Percentiles rank a stretch among this genome's conserved stretches.
phyloP scores from a whole-genome alignment of 2,113 vertebrate genomes.

The Equus quagga region DNA sequence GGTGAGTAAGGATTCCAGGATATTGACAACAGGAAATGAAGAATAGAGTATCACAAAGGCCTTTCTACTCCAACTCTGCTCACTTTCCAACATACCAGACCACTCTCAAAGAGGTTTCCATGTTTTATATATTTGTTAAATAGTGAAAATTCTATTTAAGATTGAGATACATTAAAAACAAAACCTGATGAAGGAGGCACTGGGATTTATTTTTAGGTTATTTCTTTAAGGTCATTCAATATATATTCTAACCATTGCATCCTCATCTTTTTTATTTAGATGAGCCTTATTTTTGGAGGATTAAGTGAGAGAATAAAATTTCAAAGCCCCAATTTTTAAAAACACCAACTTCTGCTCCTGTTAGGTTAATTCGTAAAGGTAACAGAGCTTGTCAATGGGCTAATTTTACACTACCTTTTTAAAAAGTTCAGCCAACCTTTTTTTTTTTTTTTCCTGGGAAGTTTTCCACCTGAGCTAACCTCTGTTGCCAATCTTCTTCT shows the following conservation, averaged over 20 bases:
- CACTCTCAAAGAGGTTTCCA: background rate
- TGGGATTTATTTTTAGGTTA: background rate
- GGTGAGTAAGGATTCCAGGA: background rate
- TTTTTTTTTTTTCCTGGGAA: too few species aligned
- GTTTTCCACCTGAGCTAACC: too few species aligned
- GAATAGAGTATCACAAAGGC: background rate
- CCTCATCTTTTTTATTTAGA: background rate
- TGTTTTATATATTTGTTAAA: background rate
- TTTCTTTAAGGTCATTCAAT: background rate
- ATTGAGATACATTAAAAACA: background rate
- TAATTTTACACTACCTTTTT: background rate
- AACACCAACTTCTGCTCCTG: background rate
- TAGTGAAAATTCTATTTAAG: background rate
- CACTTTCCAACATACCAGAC: background rate
- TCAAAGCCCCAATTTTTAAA: background rate
- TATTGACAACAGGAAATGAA: background rate
- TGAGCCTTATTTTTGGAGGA: background rate
- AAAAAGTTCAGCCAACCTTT: too few species aligned
- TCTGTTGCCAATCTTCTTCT: too few species aligned
- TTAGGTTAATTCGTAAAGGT: background rate
- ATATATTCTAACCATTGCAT: background rate
- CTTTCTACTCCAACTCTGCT: background rate
- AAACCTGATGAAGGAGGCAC: background rate
- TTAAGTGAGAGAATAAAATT: background rate
- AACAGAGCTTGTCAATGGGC: background rate